phyloP scores from a whole-genome alignment of 2,797 vertebrate genomes.

The Centropyge bicolor region DNA sequence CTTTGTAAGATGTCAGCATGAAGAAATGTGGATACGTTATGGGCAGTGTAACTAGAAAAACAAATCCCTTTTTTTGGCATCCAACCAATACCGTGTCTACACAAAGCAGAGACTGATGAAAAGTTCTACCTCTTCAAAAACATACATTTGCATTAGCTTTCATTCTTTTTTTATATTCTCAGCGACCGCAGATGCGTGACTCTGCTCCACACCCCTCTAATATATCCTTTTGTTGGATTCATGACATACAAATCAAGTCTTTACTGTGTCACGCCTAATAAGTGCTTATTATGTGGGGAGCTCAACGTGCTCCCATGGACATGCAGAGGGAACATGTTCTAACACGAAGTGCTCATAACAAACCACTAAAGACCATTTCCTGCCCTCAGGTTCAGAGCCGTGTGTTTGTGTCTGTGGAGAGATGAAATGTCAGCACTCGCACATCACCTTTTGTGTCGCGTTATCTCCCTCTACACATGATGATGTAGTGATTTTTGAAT shows the following conservation, averaged over 20 bases:
- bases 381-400: constrained; percentile 37
- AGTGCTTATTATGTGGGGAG: constrained; percentile 43
- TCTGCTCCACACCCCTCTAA: constrained; percentile 8
- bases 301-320: constrained; percentile 36
- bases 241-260: constrained; percentile 33
- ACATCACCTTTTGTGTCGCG: constrained; percentile 11
- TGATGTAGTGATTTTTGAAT: constrained; percentile 2
- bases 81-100: neutral
- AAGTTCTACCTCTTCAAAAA: no score
- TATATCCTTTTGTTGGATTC: constrained; percentile 16
- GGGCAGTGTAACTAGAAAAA: neutral
- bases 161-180: neutral
- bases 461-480: constrained; percentile 18
- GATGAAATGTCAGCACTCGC: constrained; percentile 33
- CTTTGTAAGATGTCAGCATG: neutral
- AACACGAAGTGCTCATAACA: constrained; percentile 64
- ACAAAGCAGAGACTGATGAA: neutral
- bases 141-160: neutral
- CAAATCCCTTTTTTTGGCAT: neutral
- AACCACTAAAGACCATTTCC: constrained; percentile 62
- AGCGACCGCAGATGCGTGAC: constrained; percentile 41
- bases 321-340: constrained; percentile 61
- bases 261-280: constrained; percentile 42
- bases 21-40: neutral
- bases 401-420: constrained; percentile 33